A percentile compares a stretch with the other conserved stretches of the same genome.
Conservation (phyloP, 2,113 vertebrate genomes). For the Pimephales promelas region DNA sequence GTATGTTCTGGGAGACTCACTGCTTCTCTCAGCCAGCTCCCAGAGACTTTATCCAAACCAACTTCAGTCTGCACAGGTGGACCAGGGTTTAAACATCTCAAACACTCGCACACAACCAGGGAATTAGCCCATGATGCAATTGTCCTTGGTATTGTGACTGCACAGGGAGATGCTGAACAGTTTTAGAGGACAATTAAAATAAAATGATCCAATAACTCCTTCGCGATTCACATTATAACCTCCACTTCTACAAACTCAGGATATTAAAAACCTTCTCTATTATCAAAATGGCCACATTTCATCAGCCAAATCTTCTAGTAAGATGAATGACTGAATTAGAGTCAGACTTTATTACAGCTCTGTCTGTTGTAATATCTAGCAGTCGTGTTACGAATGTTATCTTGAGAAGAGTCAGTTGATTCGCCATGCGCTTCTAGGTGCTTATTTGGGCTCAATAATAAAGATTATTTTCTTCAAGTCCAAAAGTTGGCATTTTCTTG, state of each 20-base stretch:
- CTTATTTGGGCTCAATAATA: neutral
- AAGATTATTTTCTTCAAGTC: neutral
- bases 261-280: slow-evolving; percentile 41
- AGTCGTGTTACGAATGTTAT: neutral
- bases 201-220: slow-evolving; percentile 22
- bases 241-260: slow-evolving; percentile 12
- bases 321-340: slow-evolving; percentile 29
- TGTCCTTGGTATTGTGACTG: neutral
- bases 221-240: slow-evolving; percentile 27
- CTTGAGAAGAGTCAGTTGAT: slow-evolving; percentile 27
- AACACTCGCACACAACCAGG: slow-evolving; percentile 11
- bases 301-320: slow-evolving; percentile 3
- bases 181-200: slow-evolving; percentile 30
- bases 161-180: neutral
- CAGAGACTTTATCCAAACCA: slow-evolving; percentile 33
- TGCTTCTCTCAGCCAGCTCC: neutral
- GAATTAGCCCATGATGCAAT: neutral
- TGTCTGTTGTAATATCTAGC: slow-evolving; percentile 18
- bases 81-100: slow-evolving; percentile 11
- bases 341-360: slow-evolving; percentile 6
- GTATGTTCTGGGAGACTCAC: slow-evolving; percentile 8
- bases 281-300: slow-evolving; percentile 37
- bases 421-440: neutral
- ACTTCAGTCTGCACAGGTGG: slow-evolving; percentile 6
- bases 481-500: neutral